Conservation (phyloP, 2,888 invertebrate species). For the Acrobasis consociella region DNA sequence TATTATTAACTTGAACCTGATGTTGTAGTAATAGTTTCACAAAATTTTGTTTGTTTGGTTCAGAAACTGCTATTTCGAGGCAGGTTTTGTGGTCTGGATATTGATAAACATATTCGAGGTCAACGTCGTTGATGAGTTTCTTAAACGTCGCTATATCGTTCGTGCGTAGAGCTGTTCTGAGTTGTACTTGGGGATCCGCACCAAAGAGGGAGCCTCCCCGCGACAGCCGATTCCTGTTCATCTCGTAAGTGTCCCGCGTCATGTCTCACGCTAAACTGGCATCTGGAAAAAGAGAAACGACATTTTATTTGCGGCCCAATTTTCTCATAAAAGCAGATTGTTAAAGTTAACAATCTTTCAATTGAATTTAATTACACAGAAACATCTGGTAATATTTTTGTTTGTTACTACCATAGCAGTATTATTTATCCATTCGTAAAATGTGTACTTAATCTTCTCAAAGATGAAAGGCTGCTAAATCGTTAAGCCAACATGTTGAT, state of each 20-base stretch:
- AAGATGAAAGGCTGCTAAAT: constrained; percentile 34
- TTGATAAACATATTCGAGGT: constrained; percentile 80
- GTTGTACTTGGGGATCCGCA: constrained; percentile 72
- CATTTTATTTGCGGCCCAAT: constrained; percentile 47
- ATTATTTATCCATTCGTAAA: constrained; percentile 3
- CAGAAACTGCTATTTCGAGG: constrained; percentile 82
- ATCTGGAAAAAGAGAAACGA: constrained; percentile 64
- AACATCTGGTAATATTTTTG: constrained; percentile 49
- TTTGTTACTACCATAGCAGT: constrained; percentile 15
- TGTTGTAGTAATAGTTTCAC: constrained; percentile 81
- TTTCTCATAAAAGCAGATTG: constrained; percentile 53
- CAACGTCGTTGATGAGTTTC: constrained; percentile 71
- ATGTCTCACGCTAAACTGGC: constrained; percentile 66
- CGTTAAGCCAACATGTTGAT: constrained; percentile 51
- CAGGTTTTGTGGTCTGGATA: constrained; percentile 84
- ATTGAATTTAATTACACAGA: constrained; percentile 55
- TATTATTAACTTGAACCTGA: constrained; percentile 84
- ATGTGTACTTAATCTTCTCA: constrained; percentile 22
- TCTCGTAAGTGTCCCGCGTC: constrained; percentile 76
- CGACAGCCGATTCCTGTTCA: constrained; percentile 65
- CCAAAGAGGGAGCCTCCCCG: constrained; percentile 74
- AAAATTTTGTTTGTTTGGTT: constrained; percentile 77
- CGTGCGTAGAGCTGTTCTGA: constrained; percentile 77
- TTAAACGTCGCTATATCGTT: constrained; percentile 79
- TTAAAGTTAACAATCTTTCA: constrained; percentile 50